Base-by-base conservation (phyloP, 2,113 vertebrate genomes). In the Galemys pyrenaicus region DNA sequence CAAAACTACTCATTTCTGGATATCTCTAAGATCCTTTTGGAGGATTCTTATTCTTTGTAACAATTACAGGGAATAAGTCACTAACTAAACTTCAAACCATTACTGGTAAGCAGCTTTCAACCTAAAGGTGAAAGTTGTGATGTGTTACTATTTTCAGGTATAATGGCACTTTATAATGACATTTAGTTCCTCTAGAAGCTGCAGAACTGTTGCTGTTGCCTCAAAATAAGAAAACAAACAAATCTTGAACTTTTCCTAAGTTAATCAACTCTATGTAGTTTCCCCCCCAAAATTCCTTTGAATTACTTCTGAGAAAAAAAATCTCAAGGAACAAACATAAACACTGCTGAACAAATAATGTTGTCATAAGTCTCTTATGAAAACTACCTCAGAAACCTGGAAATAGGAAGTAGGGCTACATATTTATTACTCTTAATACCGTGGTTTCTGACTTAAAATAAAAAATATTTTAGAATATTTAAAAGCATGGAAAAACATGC, bases 401-500 rank as follows among this genome's bases (percentile, higher is more conserved):
- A 90, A 93, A 90, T 26, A 78, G 35, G 51, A 87, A 87, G 64
- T 1, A 19, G 19, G 28, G 51, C 32, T 64, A 77, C 46, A 89
- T 17, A 73, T 74, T 68, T 56, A 81, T 2, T 58, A 13, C n/a
- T 87, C 32, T 64, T 70, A 35, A 91, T 51, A 54, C 54, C 86
- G 37, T 20, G 4, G 49, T 39, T 64, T 78, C 54, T 15, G 9
- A 73, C 7, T 51, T 78, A 51, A 2, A 91, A 85, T 70, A 30
- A 89, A 89, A 73, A 13, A 65, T 28, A 28, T 89, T 94, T 92
- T 86, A 82, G 70, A 82, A 65, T 89, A 75, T 37, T 85, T 91
- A 64, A 79, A 20, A 81, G 68, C 44, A 58, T 32, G n/a, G 28
- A 70, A 70, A 93, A 89, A 22, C 54, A 82, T 26, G 41, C n/a